These are phyloP conservation scores for Asbolus verrucosus DNA, from an alignment of 1,140 invertebrate genomes.

Conservation along the genomic window DNA sequence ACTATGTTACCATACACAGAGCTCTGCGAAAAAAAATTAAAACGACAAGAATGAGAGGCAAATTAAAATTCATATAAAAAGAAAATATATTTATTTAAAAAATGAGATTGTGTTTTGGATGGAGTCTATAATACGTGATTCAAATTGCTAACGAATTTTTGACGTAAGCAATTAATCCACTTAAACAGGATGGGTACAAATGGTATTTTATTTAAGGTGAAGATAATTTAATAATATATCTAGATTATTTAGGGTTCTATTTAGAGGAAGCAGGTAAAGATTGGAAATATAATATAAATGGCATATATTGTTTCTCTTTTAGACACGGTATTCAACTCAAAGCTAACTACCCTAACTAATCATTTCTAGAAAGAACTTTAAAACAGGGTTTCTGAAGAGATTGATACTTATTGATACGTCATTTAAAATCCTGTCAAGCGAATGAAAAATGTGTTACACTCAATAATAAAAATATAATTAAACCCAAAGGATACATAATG, in stretches of 20 bases:
- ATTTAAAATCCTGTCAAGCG: conserved; percentile 15
- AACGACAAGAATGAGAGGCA: neutral
- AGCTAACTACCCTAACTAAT: conserved; percentile 46
- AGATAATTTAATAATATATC: conserved; percentile 49
- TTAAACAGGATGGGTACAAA: conserved; percentile 33
- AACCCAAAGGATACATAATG: neutral
- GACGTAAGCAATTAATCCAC: conserved; percentile 37
- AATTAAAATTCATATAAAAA: neutral
- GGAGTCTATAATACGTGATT: neutral
- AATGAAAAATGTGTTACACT: conserved; percentile 39
- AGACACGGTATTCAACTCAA: conserved; percentile 43
- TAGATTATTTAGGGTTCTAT: conserved; percentile 45
- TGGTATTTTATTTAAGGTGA: conserved; percentile 41
- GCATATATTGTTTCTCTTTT: conserved; percentile 37
- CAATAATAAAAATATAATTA: conserved; percentile 15
- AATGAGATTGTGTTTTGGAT: neutral
- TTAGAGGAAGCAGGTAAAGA: conserved; percentile 31
- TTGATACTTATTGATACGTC: conserved; percentile 42
- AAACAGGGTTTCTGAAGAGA: conserved; percentile 33
- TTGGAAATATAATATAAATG: conserved; percentile 26
- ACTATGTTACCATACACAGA: neutral
- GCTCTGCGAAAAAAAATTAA: neutral
- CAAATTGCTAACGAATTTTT: conserved; percentile 30
- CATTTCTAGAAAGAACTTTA: conserved; percentile 18
- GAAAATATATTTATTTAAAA: neutral